Conservation (phyloP, 1,140 invertebrate species). For the Choristoneura fumiferana region DNA sequence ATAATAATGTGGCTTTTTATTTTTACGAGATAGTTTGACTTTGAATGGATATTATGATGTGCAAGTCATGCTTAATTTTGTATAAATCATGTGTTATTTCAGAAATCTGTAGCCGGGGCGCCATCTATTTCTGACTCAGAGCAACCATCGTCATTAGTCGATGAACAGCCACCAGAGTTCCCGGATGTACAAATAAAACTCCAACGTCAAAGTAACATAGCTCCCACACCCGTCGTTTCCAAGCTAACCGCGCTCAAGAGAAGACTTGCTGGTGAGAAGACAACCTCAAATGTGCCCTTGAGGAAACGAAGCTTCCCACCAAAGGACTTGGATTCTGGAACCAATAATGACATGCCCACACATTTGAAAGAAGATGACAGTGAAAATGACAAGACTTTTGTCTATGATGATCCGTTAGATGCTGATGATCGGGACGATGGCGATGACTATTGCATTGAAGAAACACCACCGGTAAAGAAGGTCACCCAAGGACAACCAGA, state of each 20-base stretch:
- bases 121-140: background rate
- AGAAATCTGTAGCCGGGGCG: background rate
- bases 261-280: background rate
- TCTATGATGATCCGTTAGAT: conserved; percentile 7
- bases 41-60: too few relatives aligned
- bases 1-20: too few relatives aligned
- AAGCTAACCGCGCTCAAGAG: background rate
- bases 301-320: background rate
- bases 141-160: background rate
- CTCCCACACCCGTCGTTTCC: background rate
- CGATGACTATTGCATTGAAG: background rate
- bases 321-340: background rate
- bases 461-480: background rate
- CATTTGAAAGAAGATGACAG: background rate
- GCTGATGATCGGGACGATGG: background rate
- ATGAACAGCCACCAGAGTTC: background rate
- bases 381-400: background rate
- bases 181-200: conserved; percentile 1
- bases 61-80: too few relatives aligned
- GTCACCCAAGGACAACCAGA: background rate
- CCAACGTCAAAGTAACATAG: background rate
- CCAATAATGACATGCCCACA: background rate
- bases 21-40: too few relatives aligned
- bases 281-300: background rate
- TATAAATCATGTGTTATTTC: background rate